A percentile compares a stretch with the other conserved stretches of the same genome.
phyloP scores from a whole-genome alignment of 2,113 vertebrate genomes.

The Rana temporaria region DNA sequence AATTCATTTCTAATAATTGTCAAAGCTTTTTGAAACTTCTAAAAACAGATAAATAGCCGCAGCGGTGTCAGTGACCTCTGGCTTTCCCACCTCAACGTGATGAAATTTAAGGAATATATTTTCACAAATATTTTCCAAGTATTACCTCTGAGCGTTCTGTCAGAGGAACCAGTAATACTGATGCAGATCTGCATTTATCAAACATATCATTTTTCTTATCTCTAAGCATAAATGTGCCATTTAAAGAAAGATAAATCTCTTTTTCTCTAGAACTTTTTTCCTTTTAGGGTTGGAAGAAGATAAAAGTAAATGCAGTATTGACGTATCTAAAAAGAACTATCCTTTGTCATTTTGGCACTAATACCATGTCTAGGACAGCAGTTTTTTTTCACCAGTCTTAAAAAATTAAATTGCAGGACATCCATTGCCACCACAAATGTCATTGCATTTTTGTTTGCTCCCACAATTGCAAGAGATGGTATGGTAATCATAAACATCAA shows the following conservation, averaged over 20 bases:
- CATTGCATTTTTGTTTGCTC: background rate
- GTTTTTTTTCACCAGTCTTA: slow-evolving; percentile 22
- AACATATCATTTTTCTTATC: slow-evolving; percentile 47
- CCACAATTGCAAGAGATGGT: background rate
- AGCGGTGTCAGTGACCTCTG: background rate
- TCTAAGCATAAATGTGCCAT: slow-evolving; percentile 23
- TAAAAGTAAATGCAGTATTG: slow-evolving; percentile 43
- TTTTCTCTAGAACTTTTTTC: slow-evolving; percentile 10
- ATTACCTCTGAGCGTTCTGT: slow-evolving; percentile 16
- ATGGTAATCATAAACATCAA: background rate
- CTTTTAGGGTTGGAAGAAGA: slow-evolving; percentile 25
- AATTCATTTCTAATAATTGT: too few species aligned
- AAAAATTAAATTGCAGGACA: slow-evolving; percentile 2
- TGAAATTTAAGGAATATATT: slow-evolving; percentile 35
- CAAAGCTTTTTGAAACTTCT: background rate
- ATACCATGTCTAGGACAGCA: slow-evolving; percentile 18
- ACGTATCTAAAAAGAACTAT: slow-evolving; percentile 38
- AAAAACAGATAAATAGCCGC: slow-evolving; percentile 6
- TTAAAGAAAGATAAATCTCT: slow-evolving; percentile 46
- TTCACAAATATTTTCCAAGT: slow-evolving; percentile 26
- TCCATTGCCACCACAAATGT: background rate
- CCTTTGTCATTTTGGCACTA: slow-evolving; percentile 49
- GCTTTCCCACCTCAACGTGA: background rate
- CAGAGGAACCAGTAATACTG: slow-evolving; percentile 21
- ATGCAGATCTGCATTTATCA: slow-evolving; percentile 50